These are phyloP conservation scores for Nymphalis polychloros DNA, from an alignment of 2,888 invertebrate genomes.

Conservation along the genomic window DNA sequence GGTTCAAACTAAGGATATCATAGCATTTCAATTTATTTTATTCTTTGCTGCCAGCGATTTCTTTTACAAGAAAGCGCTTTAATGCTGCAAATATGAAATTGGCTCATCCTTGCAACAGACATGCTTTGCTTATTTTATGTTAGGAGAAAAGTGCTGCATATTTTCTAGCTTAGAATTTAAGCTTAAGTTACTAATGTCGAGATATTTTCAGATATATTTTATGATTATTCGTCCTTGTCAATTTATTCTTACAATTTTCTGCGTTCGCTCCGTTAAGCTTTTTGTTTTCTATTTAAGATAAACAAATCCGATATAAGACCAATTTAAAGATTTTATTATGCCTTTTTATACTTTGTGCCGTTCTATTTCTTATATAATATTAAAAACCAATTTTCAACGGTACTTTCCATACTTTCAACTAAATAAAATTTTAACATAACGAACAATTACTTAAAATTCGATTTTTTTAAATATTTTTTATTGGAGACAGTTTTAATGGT, in stretches of 20 bases:
- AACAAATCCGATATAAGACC: not conserved
- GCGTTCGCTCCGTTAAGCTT: not conserved
- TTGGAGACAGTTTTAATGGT: too few relatives aligned
- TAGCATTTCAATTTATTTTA: slow-evolving; percentile 38
- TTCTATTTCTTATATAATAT: too few relatives aligned
- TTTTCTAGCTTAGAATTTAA: slow-evolving; percentile 34
- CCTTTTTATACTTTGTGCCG: too few relatives aligned
- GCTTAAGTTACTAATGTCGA: slow-evolving; percentile 24
- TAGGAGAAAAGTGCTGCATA: slow-evolving; percentile 39
- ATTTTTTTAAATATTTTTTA: too few relatives aligned
- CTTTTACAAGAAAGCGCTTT: slow-evolving; percentile 59
- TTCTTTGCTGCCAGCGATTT: slow-evolving; percentile 60
- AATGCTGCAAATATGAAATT: slow-evolving; percentile 70
- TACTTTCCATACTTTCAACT: too few relatives aligned
- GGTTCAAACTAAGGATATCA: not conserved
- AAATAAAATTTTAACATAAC: too few relatives aligned
- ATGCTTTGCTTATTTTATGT: slow-evolving; percentile 56
- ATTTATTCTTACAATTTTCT: slow-evolving; percentile 1
- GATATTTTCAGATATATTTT: slow-evolving; percentile 23
- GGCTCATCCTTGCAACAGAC: slow-evolving; percentile 62
- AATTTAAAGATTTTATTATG: too few relatives aligned
- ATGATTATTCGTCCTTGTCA: slow-evolving; percentile 21
- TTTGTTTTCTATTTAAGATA: not conserved
- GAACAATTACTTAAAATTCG: too few relatives aligned
- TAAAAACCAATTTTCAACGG: too few relatives aligned